phyloP scores from a whole-genome alignment of 1,140 invertebrate genomes.

The Colletes latitarsis region DNA sequence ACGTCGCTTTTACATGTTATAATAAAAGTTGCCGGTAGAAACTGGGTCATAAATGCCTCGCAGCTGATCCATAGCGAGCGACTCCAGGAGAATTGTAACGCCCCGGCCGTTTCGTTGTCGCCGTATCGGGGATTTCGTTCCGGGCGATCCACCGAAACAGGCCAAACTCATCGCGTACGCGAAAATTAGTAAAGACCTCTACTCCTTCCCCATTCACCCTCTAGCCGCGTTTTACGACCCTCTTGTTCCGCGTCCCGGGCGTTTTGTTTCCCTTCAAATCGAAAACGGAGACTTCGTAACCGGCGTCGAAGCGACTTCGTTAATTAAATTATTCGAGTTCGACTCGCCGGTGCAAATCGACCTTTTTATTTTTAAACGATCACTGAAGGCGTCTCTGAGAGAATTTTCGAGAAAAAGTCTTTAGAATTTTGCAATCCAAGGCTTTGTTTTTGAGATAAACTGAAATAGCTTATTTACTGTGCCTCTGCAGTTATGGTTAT shows the following conservation, averaged over 20 bases:
- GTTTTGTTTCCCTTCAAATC: no score
- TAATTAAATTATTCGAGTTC: no score
- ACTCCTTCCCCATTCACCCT: neutral
- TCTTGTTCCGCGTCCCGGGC: neutral
- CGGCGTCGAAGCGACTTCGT: no score
- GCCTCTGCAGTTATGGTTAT: no score
- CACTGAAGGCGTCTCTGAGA: no score
- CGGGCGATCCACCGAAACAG: neutral
- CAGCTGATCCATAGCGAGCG: conserved; percentile 18
- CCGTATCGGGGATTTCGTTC: conserved; percentile 10
- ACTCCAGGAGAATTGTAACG: conserved; percentile 24
- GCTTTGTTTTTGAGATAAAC: no score
- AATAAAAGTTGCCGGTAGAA: conserved; percentile 39
- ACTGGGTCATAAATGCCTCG: conserved; percentile 46
- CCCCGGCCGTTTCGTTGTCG: neutral
- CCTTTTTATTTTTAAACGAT: no score
- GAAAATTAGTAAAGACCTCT: neutral
- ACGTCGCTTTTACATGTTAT: conserved; percentile 26
- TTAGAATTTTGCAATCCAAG: no score
- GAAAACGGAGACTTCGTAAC: no score
- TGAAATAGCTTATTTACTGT: no score
- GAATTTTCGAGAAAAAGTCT: no score
- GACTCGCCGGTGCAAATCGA: no score
- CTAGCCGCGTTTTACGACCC: neutral
- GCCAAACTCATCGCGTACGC: neutral